Percentiles rank a stretch among this genome's conserved stretches.
Evolutionary conservation across 2,888 invertebrate genomes (phyloP).

Genomic region (Rotaria socialis): DNA sequence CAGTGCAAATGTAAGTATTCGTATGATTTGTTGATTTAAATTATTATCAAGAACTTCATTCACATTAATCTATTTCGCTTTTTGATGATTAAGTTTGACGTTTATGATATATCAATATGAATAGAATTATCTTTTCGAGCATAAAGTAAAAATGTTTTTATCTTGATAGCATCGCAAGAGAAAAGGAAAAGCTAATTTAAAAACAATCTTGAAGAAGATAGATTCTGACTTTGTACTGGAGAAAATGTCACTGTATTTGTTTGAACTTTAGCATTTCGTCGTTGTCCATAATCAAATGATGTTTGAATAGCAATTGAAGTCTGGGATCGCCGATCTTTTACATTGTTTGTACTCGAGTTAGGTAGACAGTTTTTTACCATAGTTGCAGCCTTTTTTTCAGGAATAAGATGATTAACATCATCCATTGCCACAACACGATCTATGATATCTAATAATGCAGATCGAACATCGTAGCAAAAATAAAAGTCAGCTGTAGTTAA

Average conservation of each 20-base stretch:
- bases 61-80: neutral
- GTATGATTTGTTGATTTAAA: neutral
- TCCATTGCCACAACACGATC: neutral
- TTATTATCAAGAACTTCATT: neutral
- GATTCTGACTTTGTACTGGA: neutral
- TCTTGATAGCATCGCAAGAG: too few species aligned
- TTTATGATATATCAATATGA: neutral
- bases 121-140: too few species aligned
- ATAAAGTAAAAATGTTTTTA: too few species aligned
- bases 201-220: too few species aligned
- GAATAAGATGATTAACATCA: neutral
- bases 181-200: too few species aligned
- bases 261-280: slow-evolving; percentile 5
- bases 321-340: neutral
- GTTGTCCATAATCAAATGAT: neutral
- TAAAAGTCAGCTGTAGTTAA: neutral
- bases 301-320: neutral
- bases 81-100: neutral
- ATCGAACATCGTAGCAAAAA: slow-evolving; percentile 1
- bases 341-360: too few species aligned
- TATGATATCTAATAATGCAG: neutral
- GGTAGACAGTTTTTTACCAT: too few species aligned
- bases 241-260: neutral
- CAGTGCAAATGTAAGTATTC: neutral
- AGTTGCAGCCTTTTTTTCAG: too few species aligned